These are phyloP conservation scores for Zaprionus taronus DNA, from an alignment of 1,140 invertebrate species.

Conservation along the genomic window DNA sequence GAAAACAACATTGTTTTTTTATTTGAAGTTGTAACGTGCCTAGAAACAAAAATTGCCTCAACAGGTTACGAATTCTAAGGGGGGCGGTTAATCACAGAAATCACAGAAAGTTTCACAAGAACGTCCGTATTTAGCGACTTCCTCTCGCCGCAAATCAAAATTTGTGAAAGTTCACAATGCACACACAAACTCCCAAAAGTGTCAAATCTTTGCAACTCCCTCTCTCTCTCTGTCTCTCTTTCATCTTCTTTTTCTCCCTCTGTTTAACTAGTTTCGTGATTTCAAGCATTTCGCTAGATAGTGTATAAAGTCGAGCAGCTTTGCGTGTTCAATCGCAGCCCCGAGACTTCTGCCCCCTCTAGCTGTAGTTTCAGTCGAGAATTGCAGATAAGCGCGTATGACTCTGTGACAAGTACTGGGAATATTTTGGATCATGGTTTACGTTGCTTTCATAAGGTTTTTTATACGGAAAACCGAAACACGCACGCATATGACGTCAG, in stretches of 20 bases:
- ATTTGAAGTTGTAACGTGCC: neutral
- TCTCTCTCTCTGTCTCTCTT: neutral
- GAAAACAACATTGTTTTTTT: neutral
- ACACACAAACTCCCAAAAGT: conserved; percentile 4
- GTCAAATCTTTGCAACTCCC: neutral
- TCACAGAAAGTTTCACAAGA: neutral
- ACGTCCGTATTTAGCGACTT: neutral
- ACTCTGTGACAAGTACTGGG: neutral
- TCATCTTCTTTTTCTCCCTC: neutral
- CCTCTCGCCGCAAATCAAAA: neutral
- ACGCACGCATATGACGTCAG: neutral
- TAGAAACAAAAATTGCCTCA: neutral
- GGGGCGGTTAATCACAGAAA: neutral
- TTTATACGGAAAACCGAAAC: neutral
- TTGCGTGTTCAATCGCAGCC: conserved; percentile 3
- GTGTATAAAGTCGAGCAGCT: neutral
- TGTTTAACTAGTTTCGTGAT: neutral
- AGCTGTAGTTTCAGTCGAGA: neutral
- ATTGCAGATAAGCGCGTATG: conserved; percentile 2
- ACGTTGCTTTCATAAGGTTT: neutral
- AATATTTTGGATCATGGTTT: neutral
- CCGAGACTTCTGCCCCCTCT: conserved; percentile 1
- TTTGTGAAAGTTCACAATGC: conserved; percentile 4
- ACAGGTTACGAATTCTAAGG: neutral
- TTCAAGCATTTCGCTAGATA: neutral